A percentile compares a stretch with the other conserved stretches of the same genome.
phyloP scores from a whole-genome alignment of 2,888 invertebrate genomes.

The Epistrophe grossulariae region DNA sequence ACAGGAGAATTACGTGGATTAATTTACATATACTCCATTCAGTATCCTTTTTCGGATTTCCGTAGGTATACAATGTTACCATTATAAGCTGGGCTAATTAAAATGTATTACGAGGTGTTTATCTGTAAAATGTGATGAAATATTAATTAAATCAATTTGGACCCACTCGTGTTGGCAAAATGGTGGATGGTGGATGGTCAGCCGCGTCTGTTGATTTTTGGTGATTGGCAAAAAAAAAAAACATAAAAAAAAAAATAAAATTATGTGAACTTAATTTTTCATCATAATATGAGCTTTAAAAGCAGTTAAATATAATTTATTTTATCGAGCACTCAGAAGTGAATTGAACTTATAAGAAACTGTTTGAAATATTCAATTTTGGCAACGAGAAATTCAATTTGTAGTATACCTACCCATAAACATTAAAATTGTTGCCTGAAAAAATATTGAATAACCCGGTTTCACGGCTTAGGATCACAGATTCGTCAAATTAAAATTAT shows the following conservation, averaged over 20 bases:
- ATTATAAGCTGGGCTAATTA: conserved; percentile 57
- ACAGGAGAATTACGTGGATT: conserved; percentile 40
- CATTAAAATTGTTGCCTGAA: too few species aligned
- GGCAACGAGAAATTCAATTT: too few species aligned
- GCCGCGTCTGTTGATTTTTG: not conserved
- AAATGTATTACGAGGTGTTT: conserved; percentile 73
- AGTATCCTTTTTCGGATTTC: conserved; percentile 17
- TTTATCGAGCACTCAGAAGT: not conserved
- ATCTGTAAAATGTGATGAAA: conserved; percentile 72
- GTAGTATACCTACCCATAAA: too few species aligned
- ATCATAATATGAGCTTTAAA: not conserved
- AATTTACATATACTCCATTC: conserved; percentile 44
- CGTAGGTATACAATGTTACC: conserved; percentile 15
- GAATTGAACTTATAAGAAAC: not conserved
- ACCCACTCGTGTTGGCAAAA: conserved; percentile 28
- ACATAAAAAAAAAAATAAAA: not conserved
- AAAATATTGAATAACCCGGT: too few species aligned
- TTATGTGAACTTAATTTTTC: not conserved
- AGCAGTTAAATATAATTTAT: not conserved
- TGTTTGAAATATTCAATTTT: too few species aligned
- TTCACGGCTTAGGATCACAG: too few species aligned
- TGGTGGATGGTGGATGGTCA: not conserved
- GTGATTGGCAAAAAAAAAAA: not conserved
- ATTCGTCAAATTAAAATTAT: too few species aligned
- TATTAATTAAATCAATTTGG: conserved; percentile 72